Percentiles rank a stretch among this genome's conserved stretches.
Conservation (phyloP, 2,888 invertebrate genomes). For the Rutpela maculata region DNA sequence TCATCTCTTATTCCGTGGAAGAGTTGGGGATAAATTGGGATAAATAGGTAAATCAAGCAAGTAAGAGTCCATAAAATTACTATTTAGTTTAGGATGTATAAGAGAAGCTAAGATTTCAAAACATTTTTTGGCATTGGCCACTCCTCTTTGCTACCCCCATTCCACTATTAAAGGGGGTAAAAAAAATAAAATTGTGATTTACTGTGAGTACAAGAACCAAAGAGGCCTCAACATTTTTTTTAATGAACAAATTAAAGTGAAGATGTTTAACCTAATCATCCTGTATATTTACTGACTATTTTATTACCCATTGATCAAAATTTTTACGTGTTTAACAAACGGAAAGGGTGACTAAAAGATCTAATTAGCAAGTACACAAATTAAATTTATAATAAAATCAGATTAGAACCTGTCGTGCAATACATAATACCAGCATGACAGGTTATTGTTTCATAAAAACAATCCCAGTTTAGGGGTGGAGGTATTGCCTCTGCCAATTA, state of each 20-base stretch:
- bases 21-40: too few relatives aligned
- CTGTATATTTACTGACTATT: neutral
- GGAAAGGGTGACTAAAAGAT: neutral
- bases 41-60: too few relatives aligned
- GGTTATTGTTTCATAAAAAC: slow-evolving; percentile 33
- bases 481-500: slow-evolving; percentile 10
- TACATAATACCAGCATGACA: slow-evolving; percentile 29
- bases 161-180: too few relatives aligned
- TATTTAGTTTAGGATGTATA: too few relatives aligned
- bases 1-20: too few relatives aligned
- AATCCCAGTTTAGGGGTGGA: slow-evolving; percentile 26
- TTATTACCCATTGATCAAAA: neutral
- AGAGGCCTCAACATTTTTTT: too few relatives aligned
- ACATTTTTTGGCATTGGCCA: too few relatives aligned
- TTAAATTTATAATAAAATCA: slow-evolving; percentile 25
- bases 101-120: too few relatives aligned
- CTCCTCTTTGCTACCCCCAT: too few relatives aligned
- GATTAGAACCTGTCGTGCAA: slow-evolving; percentile 8
- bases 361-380: slow-evolving; percentile 7
- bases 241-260: neutral
- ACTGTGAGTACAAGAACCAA: too few relatives aligned
- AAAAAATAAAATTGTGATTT: too few relatives aligned
- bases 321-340: neutral
- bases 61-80: too few relatives aligned
- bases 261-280: neutral